Conservation (phyloP, 2,888 invertebrate species). For the Hemicrepidius hirtus region DNA sequence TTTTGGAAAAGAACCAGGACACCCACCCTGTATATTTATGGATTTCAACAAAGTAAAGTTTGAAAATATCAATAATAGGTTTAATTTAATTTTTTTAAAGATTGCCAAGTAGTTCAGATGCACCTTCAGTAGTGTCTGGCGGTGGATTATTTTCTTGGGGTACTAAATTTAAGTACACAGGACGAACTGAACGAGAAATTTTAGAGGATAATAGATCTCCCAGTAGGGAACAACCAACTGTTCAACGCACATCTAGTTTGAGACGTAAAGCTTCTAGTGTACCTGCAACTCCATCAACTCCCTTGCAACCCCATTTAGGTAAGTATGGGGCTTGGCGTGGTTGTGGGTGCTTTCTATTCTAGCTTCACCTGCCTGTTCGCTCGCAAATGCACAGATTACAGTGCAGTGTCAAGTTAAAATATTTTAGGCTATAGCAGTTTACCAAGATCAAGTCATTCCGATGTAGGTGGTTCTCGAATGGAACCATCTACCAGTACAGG, state of each 20-base stretch:
- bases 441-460: conserved; percentile 89
- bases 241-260: conserved; percentile 75
- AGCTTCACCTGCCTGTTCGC: too few relatives aligned
- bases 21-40: too few relatives aligned
- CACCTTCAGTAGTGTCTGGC: conserved; percentile 88
- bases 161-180: conserved; percentile 94
- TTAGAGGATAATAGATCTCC: conserved; percentile 86
- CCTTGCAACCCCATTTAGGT: conserved; percentile 83
- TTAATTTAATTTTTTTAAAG: conserved; percentile 73
- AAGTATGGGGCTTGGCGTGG: too few relatives aligned
- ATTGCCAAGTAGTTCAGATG: conserved; percentile 89
- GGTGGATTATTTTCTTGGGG: conserved; percentile 96
- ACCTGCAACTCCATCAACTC: conserved; percentile 90
- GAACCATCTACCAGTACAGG: conserved; percentile 69
- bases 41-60: too few relatives aligned
- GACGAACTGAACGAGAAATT: conserved; percentile 94
- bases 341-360: too few relatives aligned
- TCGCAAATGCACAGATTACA: too few relatives aligned
- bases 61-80: neutral
- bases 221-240: conserved; percentile 76
- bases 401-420: too few relatives aligned
- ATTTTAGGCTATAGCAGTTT: conserved; percentile 92
- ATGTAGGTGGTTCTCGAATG: conserved; percentile 71
- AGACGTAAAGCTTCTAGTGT: conserved; percentile 89
- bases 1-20: too few relatives aligned